Conservation (phyloP, 1,140 invertebrate species). For the Drosophila cardini region DNA sequence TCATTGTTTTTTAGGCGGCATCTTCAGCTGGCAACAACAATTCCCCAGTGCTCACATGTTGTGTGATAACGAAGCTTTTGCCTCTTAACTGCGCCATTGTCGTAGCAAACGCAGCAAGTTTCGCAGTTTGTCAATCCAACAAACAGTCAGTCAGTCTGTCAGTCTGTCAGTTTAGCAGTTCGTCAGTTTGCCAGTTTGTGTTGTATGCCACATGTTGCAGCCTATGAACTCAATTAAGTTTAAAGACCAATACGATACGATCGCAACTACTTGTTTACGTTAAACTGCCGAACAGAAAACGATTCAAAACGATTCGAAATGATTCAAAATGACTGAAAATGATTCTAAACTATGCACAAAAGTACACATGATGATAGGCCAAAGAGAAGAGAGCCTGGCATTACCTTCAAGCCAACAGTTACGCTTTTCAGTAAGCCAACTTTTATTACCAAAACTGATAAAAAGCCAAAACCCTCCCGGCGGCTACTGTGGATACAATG, state of each 20-base stretch:
- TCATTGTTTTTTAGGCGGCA: constrained; percentile 70
- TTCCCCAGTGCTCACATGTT: constrained; percentile 81
- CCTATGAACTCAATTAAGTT: constrained; percentile 79
- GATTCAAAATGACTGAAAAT: constrained; percentile 4
- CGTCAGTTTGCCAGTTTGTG: constrained; percentile 5
- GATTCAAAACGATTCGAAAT: constrained; percentile 22
- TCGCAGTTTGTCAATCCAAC: neutral
- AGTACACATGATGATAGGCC: constrained; percentile 47
- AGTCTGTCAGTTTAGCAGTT: constrained; percentile 1
- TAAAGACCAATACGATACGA: constrained; percentile 12
- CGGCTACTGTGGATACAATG: constrained; percentile 15
- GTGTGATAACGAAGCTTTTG: constrained; percentile 74
- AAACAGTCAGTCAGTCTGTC: neutral
- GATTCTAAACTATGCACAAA: constrained; percentile 33
- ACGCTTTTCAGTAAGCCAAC: constrained; percentile 26
- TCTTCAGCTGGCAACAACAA: constrained; percentile 59
- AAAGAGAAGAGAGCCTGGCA: constrained; percentile 1
- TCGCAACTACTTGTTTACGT: constrained; percentile 51
- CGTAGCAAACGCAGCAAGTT: constrained; percentile 22
- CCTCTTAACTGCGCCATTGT: constrained; percentile 58
- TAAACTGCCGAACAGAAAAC: constrained; percentile 9
- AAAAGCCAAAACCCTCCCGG: constrained; percentile 8
- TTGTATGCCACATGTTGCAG: constrained; percentile 46
- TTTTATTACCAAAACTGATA: constrained; percentile 72
- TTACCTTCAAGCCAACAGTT: constrained; percentile 23